A percentile compares a stretch with the other conserved stretches of the same genome.
Conservation (phyloP, 2,888 invertebrate species). For the Adelognathus sp. region DNA sequence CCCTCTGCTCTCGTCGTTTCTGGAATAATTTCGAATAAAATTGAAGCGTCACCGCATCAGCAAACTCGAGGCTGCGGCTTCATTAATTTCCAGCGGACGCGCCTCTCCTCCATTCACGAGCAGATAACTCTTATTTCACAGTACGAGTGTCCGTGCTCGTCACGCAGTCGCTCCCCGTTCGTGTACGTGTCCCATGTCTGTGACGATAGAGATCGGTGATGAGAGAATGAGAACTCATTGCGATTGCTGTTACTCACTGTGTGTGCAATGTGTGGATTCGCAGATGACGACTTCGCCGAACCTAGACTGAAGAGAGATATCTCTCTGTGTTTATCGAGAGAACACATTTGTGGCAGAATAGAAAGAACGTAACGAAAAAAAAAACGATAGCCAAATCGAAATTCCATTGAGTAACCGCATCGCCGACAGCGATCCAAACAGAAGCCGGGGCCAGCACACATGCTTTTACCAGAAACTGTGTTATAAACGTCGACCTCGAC, state of each 20-base stretch:
- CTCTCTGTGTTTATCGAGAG: background rate
- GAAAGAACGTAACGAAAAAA: background rate
- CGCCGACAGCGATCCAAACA: background rate
- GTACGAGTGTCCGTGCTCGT: conserved; percentile 20
- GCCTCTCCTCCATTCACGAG: conserved; percentile 39
- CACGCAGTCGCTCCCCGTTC: conserved; percentile 37
- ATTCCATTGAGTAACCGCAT: conserved; percentile 39
- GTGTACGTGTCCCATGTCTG: background rate
- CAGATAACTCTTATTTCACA: conserved; percentile 48
- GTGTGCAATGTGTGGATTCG: conserved; percentile 1
- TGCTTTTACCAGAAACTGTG: background rate
- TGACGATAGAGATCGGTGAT: too few species aligned
- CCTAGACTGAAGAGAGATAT: conserved; percentile 14
- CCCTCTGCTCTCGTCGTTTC: conserved; percentile 32
- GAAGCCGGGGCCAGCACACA: background rate
- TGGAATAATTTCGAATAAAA: conserved; percentile 47
- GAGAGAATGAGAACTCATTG: too few species aligned
- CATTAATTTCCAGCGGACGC: conserved; percentile 47
- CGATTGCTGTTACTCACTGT: too few species aligned
- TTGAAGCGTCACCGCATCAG: conserved; percentile 42
- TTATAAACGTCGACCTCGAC: conserved; percentile 22
- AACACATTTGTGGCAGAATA: background rate
- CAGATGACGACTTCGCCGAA: conserved; percentile 44
- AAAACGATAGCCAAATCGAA: conserved; percentile 2
- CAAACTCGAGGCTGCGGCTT: conserved; percentile 20